phyloP scores from a whole-genome alignment of 2,797 vertebrate species.

The Pempheris klunzingeri region DNA sequence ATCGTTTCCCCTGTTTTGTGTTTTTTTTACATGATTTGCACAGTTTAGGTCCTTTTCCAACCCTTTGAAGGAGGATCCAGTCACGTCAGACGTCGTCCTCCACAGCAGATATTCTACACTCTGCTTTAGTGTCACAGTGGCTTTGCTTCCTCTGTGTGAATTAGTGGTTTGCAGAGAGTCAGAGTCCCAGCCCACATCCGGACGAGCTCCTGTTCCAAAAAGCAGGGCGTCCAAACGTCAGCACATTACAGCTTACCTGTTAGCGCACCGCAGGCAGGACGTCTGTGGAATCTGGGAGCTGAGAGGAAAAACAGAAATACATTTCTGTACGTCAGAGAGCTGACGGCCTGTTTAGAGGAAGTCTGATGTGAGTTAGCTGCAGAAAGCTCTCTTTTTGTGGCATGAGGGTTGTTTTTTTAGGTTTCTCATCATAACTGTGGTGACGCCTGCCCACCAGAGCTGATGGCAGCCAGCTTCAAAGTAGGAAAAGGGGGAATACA shows the following conservation, averaged over 20 bases:
- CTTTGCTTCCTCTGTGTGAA: slow-evolving; percentile 55
- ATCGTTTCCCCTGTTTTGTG: too few relatives aligned
- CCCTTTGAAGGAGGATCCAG: neutral
- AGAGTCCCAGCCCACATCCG: slow-evolving; percentile 61
- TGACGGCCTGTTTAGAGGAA: neutral
- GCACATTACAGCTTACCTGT: slow-evolving; percentile 7
- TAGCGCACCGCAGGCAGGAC: neutral
- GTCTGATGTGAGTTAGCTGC: neutral
- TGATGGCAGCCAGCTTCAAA: slow-evolving; percentile 21
- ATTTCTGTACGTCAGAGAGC: too few relatives aligned
- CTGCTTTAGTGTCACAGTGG: slow-evolving; percentile 41
- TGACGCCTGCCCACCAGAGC: neutral
- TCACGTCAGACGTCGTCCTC: neutral
- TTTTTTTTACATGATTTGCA: neutral
- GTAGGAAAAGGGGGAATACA: slow-evolving; percentile 57
- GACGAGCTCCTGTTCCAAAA: slow-evolving; percentile 44
- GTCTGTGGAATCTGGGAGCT: neutral
- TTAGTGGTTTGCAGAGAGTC: slow-evolving; percentile 48
- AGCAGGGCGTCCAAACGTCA: slow-evolving; percentile 26
- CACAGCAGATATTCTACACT: slow-evolving; percentile 45
- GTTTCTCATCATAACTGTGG: neutral
- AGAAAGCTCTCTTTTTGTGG: slow-evolving; percentile 4
- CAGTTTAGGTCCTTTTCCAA: neutral
- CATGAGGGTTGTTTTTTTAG: neutral
- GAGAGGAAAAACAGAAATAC: neutral